phyloP scores from a whole-genome alignment of 2,888 invertebrate genomes.

The Phrixothrix hirtus region DNA sequence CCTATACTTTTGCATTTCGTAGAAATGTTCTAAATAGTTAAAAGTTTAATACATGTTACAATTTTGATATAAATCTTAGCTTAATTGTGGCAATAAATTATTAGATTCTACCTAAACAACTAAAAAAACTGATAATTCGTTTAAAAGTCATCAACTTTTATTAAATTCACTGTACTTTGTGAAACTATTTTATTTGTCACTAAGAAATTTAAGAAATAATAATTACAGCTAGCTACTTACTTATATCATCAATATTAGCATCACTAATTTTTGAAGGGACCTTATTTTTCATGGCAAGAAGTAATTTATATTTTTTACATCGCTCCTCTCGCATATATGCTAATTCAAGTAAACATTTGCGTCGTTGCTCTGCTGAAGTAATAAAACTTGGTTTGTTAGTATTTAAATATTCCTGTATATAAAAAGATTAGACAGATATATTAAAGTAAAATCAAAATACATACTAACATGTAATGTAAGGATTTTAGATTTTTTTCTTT shows the following conservation, averaged over 20 bases:
- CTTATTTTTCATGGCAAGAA: constrained; percentile 52
- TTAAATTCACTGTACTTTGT: too few species aligned
- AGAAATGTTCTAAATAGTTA: too few species aligned
- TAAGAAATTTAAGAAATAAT: too few species aligned
- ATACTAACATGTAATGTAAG: constrained; percentile 40
- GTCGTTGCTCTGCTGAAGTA: constrained; percentile 60
- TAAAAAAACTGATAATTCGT: too few species aligned
- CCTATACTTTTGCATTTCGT: too few species aligned
- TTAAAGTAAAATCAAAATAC: constrained; percentile 12
- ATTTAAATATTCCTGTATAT: constrained; percentile 69
- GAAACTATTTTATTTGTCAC: too few species aligned
- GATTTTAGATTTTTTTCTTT: constrained; percentile 14
- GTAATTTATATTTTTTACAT: constrained; percentile 55
- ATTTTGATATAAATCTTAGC: too few species aligned
- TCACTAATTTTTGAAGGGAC: constrained; percentile 25
- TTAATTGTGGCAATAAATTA: too few species aligned
- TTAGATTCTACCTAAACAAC: too few species aligned
- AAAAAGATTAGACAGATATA: constrained; percentile 40
- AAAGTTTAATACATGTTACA: too few species aligned
- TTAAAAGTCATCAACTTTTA: too few species aligned
- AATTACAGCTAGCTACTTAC: constrained; percentile 19
- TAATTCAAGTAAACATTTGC: constrained; percentile 57
- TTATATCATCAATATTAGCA: background rate
- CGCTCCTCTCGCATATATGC: constrained; percentile 56
- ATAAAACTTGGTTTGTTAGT: constrained; percentile 74